Percentiles rank a stretch among this genome's conserved stretches.
Evolutionary conservation across 2,113 vertebrate genomes (phyloP).

Genomic region (Casuarius casuarius): DNA sequence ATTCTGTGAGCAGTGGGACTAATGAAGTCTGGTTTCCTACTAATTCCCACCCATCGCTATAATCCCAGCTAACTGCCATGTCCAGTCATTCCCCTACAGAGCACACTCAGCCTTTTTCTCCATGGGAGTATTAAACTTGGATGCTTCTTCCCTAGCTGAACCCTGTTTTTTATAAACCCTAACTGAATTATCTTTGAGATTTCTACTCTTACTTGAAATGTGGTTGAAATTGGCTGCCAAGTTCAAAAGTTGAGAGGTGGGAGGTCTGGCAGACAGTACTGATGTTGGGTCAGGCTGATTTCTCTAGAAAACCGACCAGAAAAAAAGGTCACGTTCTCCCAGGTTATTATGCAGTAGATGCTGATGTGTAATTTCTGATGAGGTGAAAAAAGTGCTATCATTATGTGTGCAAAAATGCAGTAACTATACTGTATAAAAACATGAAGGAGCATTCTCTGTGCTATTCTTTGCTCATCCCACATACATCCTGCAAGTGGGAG

Average conservation of each 20-base stretch:
- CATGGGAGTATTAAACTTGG: background rate
- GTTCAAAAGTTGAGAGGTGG: background rate
- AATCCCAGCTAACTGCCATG: background rate
- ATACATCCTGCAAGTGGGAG: background rate
- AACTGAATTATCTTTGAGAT: background rate
- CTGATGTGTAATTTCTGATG: background rate
- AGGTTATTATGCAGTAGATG: background rate
- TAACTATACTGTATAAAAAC: background rate
- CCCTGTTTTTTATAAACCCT: background rate
- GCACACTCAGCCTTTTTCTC: background rate
- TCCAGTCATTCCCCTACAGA: background rate
- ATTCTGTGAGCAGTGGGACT: background rate
- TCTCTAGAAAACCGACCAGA: background rate
- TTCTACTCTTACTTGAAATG: background rate
- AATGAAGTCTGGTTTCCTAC: background rate
- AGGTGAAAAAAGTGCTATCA: background rate
- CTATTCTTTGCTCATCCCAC: background rate
- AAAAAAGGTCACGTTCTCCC: background rate
- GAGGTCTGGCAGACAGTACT: background rate
- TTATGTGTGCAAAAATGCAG: background rate
- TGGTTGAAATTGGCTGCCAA: background rate
- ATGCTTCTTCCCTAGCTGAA: background rate
- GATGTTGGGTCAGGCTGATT: background rate
- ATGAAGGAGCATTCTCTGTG: background rate
- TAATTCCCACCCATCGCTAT: background rate